Conservation (phyloP, 2,888 invertebrate genomes). For the Polymixis flavicincta region DNA sequence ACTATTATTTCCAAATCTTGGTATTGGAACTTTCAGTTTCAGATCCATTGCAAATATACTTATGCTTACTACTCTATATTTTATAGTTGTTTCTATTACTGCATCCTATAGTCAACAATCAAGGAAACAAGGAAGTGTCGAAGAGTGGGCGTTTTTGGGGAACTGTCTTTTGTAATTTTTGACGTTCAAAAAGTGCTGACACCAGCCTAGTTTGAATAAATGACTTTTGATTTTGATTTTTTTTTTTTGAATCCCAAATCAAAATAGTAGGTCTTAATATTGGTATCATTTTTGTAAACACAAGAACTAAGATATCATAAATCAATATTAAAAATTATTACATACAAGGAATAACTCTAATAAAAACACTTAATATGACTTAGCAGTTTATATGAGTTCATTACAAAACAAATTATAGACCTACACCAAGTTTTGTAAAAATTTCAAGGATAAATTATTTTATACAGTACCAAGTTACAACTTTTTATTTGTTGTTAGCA, state of each 20-base stretch:
- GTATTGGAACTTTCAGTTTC: background rate
- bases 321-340: background rate
- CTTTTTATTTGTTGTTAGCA: conserved; percentile 35
- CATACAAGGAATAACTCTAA: background rate
- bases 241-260: too few species aligned
- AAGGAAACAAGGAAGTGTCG: too few species aligned
- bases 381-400: background rate
- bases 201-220: too few species aligned
- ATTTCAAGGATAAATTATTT: conserved; percentile 18
- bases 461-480: background rate
- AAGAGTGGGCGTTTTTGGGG: too few species aligned
- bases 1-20: background rate
- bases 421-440: background rate
- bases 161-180: too few species aligned
- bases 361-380: background rate
- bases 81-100: background rate
- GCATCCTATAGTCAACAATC: background rate
- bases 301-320: background rate
- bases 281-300: background rate
- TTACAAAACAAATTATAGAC: background rate
- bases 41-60: background rate
- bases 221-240: too few species aligned
- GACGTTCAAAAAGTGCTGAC: too few species aligned
- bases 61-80: background rate
- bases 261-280: too few species aligned